Evolutionary conservation across 2,113 vertebrate species (phyloP).

Genomic region (Cheirogaleus medius): DNA sequence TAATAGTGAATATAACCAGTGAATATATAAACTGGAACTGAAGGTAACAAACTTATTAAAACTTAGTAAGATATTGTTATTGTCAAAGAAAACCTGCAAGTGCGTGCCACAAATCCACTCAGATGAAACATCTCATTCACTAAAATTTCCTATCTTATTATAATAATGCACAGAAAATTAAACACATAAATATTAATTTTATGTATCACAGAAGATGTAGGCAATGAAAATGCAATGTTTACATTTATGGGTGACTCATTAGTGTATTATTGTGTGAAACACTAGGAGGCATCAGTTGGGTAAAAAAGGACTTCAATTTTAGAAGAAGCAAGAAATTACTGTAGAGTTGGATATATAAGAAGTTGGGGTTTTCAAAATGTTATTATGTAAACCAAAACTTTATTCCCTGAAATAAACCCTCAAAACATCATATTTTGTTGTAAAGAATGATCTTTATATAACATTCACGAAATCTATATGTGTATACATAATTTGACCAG

Average conservation of each 20-base stretch:
- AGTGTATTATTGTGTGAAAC: constrained; percentile 85
- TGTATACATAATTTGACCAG: constrained; percentile 44
- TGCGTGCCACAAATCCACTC: constrained; percentile 53
- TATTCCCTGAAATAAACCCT: constrained; percentile 64
- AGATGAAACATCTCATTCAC: constrained; percentile 78
- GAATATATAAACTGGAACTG: constrained; percentile 35
- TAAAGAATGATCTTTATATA: constrained; percentile 44
- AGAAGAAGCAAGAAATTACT: constrained; percentile 82
- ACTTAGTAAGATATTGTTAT: constrained; percentile 63
- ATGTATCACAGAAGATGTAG: constrained; percentile 78
- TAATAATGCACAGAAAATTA: constrained; percentile 83
- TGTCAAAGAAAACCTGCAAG: constrained; percentile 70
- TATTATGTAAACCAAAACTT: constrained; percentile 62
- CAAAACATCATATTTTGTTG: constrained; percentile 35
- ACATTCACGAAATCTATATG: neutral
- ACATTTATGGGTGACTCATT: constrained; percentile 85
- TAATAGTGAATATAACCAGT: constrained; percentile 38
- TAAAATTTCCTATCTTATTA: constrained; percentile 73
- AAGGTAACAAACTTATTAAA: constrained; percentile 72
- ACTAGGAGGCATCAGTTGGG: constrained; percentile 87
- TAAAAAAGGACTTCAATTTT: constrained; percentile 82
- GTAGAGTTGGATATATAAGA: constrained; percentile 68
- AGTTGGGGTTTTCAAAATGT: constrained; percentile 70
- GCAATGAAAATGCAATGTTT: constrained; percentile 84
- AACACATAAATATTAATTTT: constrained; percentile 86